These are phyloP conservation scores for Cistogaster globosa DNA, from an alignment of 2,888 invertebrate genomes.

Conservation along the genomic window DNA sequence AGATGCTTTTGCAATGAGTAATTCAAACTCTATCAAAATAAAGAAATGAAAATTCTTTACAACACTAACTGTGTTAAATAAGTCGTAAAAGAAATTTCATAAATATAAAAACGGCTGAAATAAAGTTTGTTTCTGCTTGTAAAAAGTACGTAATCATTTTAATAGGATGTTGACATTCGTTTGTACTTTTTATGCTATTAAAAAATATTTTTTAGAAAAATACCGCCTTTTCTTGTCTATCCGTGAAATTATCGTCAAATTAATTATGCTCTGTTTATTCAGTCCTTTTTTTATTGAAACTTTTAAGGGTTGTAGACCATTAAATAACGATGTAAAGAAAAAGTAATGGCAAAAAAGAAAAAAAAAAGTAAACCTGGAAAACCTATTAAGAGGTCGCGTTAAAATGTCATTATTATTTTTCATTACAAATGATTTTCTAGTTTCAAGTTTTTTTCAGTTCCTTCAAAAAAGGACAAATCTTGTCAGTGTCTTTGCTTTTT, in stretches of 20 bases:
- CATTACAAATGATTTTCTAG: not conserved
- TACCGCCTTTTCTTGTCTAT: not conserved
- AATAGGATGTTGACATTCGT: too few relatives aligned
- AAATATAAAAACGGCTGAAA: too few relatives aligned
- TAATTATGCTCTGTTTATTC: conserved; percentile 35
- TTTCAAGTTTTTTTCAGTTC: not conserved
- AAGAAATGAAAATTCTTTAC: too few relatives aligned
- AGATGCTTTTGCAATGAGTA: too few relatives aligned
- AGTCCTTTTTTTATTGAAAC: not conserved
- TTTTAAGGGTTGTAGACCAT: not conserved
- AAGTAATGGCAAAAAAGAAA: not conserved
- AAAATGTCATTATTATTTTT: conserved; percentile 8
- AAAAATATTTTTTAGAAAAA: too few relatives aligned
- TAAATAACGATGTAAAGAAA: conserved; percentile 4
- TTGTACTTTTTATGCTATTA: too few relatives aligned
- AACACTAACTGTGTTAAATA: too few relatives aligned
- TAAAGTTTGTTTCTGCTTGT: too few relatives aligned
- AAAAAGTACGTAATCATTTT: too few relatives aligned
- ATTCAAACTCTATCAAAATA: too few relatives aligned
- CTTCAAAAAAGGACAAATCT: not conserved
- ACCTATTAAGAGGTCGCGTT: conserved; percentile 30
- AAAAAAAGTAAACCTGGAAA: not conserved
- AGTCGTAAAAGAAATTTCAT: too few relatives aligned
- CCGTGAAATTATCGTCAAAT: conserved; percentile 29
- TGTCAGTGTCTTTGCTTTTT: not conserved